Evolutionary conservation across 2,797 vertebrate species (phyloP).

Genomic region (Poeciliopsis gracilis): DNA sequence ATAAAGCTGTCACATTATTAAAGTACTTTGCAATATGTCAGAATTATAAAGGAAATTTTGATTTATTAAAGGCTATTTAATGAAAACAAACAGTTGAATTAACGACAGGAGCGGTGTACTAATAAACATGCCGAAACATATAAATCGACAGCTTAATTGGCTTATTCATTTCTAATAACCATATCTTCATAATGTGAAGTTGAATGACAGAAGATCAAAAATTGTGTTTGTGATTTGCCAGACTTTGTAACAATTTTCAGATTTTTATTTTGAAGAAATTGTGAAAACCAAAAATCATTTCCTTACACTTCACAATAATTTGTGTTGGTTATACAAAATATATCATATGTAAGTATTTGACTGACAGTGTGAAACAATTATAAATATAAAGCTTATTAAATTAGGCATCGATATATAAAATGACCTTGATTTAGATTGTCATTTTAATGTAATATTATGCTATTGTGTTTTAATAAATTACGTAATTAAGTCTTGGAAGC

Average conservation of each 20-base stretch:
- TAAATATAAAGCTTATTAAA: neutral
- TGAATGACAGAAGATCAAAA: neutral
- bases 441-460: neutral
- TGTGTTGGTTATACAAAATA: neutral
- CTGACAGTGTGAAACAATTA: too few relatives aligned
- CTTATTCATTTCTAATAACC: neutral
- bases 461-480: neutral
- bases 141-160: neutral
- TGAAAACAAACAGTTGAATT: neutral
- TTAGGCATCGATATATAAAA: neutral
- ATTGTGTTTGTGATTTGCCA: neutral
- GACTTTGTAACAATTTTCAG: neutral
- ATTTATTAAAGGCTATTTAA: neutral
- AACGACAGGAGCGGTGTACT: neutral
- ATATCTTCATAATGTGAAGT: neutral
- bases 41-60: neutral
- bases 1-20: neutral
- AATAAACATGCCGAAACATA: neutral
- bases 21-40: neutral
- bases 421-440: neutral
- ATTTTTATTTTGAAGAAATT: neutral
- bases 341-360: neutral
- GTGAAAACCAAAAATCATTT: neutral
- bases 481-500: neutral
- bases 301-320: neutral